These are phyloP conservation scores for Oscarella lobularis DNA, from an alignment of 37 sponge, comb jelly and placozoan species.

Conservation along the genomic window DNA sequence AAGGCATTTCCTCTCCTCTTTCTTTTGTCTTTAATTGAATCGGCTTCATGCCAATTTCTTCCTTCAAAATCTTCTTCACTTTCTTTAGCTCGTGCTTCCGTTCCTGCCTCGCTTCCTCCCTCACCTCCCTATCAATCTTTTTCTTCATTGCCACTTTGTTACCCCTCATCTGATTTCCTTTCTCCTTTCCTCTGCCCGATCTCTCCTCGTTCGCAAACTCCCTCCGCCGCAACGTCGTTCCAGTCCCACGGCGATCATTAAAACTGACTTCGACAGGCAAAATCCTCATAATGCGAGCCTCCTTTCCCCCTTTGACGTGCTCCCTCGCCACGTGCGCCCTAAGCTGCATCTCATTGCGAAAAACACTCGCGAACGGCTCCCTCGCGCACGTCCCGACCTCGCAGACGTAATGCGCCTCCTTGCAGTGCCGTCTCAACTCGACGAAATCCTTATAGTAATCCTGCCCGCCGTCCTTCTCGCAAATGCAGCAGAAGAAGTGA, in stretches of 20 bases:
- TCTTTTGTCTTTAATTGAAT: not conserved
- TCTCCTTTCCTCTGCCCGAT: slow-evolving; percentile 19
- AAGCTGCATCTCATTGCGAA: slow-evolving; percentile 57
- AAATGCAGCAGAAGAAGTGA: slow-evolving; percentile 88
- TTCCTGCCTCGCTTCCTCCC: slow-evolving; percentile 44
- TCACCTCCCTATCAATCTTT: too few relatives aligned
- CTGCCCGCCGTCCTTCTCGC: slow-evolving; percentile 59
- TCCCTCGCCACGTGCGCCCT: slow-evolving; percentile 48
- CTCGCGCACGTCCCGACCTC: slow-evolving; percentile 48
- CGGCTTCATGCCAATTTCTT: not conserved
- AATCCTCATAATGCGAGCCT: not conserved
- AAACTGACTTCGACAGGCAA: not conserved
- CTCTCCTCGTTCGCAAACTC: too few relatives aligned
- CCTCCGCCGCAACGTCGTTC: too few relatives aligned
- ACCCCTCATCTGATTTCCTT: not conserved
- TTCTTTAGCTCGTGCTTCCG: slow-evolving; percentile 40
- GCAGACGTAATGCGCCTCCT: slow-evolving; percentile 65
- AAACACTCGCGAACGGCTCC: slow-evolving; percentile 46
- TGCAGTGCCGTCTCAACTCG: slow-evolving; percentile 45
- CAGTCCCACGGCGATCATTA: not conserved
- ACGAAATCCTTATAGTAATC: slow-evolving; percentile 44
- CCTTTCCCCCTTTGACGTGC: slow-evolving; percentile 23
- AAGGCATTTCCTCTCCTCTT: not conserved
- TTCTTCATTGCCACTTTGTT: too few relatives aligned
- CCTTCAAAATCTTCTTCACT: slow-evolving; percentile 8